Evolutionary conservation across 2,797 vertebrate genomes (phyloP).

Genomic region (Pampus argenteus): DNA sequence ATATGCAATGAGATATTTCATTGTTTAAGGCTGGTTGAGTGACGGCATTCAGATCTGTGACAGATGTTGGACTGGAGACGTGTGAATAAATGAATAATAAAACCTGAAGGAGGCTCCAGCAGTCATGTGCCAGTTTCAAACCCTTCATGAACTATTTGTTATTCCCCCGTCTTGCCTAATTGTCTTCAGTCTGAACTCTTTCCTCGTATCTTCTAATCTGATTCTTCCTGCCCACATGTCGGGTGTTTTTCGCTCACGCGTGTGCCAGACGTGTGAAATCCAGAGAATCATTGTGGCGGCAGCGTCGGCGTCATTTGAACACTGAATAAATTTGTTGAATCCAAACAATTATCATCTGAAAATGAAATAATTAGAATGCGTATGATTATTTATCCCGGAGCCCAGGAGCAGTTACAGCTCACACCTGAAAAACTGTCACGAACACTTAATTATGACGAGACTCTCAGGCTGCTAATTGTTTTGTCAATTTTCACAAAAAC

Average conservation of each 20-base stretch:
- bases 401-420: background rate
- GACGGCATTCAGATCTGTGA: constrained; percentile 4
- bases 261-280: background rate
- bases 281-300: background rate
- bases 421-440: background rate
- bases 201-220: constrained; percentile 1
- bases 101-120: background rate
- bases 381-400: constrained; percentile 9
- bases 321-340: background rate
- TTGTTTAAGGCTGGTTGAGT: background rate
- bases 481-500: background rate
- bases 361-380: constrained; percentile 31
- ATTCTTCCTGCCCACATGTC: constrained; percentile 10
- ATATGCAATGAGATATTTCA: background rate
- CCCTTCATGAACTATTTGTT: background rate
- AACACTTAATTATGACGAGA: background rate
- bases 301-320: background rate
- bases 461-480: background rate
- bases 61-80: background rate
- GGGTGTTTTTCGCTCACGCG: background rate
- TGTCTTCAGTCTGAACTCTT: background rate
- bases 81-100: background rate
- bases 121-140: background rate
- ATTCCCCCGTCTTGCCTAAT: background rate
- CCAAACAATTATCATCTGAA: constrained; percentile 33